Conservation (phyloP, 1,140 invertebrate species). For the Drosophila kanapiae region DNA sequence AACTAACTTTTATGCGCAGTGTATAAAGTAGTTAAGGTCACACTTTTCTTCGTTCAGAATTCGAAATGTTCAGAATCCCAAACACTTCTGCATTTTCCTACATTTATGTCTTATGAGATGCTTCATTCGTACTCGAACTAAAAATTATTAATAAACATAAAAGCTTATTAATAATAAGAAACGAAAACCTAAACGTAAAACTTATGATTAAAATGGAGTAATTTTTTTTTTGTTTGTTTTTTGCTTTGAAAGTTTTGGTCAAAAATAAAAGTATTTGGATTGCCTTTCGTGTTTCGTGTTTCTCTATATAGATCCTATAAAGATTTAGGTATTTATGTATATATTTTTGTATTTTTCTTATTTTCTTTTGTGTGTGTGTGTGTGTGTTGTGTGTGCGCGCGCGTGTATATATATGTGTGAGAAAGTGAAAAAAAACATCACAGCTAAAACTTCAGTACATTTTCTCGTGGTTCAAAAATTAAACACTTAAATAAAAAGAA, state of each 20-base stretch:
- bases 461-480: conserved; percentile 69
- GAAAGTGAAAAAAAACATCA: conserved; percentile 82
- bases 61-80: neutral
- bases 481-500: conserved; percentile 38
- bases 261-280: conserved; percentile 28
- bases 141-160: conserved; percentile 17
- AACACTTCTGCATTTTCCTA: conserved; percentile 2
- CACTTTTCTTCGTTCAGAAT: conserved; percentile 21
- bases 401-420: conserved; percentile 61
- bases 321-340: conserved; percentile 26
- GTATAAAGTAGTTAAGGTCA: conserved; percentile 7
- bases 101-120: conserved; percentile 57
- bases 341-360: conserved; percentile 30
- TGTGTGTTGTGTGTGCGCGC: conserved; percentile 33
- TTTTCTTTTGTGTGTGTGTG: conserved; percentile 24
- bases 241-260: conserved; percentile 39
- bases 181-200: conserved; percentile 23
- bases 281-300: conserved; percentile 34
- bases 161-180: conserved; percentile 2
- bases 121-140: conserved; percentile 47
- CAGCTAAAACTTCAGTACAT: conserved; percentile 82
- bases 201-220: conserved; percentile 55
- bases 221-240: conserved; percentile 19
- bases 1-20: too few species aligned
- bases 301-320: conserved; percentile 3